Evolutionary conservation across 2,888 invertebrate species (phyloP).

Genomic region (Endotricha flammealis): DNA sequence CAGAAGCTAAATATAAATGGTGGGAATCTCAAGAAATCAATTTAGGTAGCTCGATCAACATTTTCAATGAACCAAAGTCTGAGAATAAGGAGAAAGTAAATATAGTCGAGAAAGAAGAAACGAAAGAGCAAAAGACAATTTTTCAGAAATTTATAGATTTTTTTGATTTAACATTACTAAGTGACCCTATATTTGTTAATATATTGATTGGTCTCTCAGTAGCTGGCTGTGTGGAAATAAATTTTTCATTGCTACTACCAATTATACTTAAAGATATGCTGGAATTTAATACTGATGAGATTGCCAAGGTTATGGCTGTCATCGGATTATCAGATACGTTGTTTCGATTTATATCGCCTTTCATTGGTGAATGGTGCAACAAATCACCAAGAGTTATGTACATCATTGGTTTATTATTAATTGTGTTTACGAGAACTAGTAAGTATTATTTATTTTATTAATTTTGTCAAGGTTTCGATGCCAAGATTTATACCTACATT

Average conservation of each 20-base stretch:
- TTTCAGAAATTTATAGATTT: conserved; percentile 62
- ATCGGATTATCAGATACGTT: conserved; percentile 79
- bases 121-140: conserved; percentile 34
- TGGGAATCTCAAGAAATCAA: conserved; percentile 79
- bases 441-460: conserved; percentile 46
- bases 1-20: conserved; percentile 66
- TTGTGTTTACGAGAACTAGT: conserved; percentile 80
- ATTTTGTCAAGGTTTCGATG: no score
- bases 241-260: conserved; percentile 82
- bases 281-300: conserved; percentile 74
- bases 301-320: conserved; percentile 80
- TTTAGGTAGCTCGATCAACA: conserved; percentile 79
- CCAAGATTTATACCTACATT: no score
- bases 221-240: conserved; percentile 83
- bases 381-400: conserved; percentile 82
- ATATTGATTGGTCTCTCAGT: conserved; percentile 83
- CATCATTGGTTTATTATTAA: conserved; percentile 76
- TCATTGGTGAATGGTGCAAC: conserved; percentile 80
- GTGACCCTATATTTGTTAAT: conserved; percentile 82
- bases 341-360: conserved; percentile 81
- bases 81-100: conserved; percentile 35
- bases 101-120: conserved; percentile 21
- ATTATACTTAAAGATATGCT: conserved; percentile 82
- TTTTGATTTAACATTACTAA: conserved; percentile 82
- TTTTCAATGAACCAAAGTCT: conserved; percentile 63